Evolutionary conservation across 2,113 vertebrate species (phyloP).

Genomic region (Spea bombifrons): DNA sequence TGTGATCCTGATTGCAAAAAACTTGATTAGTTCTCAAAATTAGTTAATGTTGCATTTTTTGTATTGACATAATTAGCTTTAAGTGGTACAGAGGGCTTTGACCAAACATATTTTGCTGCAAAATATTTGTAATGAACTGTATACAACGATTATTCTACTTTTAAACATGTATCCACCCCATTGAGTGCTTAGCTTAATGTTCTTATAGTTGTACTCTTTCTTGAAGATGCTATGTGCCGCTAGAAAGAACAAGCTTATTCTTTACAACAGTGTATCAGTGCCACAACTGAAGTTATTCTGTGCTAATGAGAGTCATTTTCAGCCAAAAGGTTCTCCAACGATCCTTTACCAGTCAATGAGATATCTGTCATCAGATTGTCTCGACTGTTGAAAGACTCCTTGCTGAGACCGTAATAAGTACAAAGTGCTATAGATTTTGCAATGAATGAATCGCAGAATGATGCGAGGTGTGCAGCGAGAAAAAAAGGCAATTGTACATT

Average conservation of each 20-base stretch:
- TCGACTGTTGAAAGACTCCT: not conserved
- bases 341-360: not conserved
- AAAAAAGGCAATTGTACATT: not conserved
- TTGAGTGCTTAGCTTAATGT: too few relatives aligned
- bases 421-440: not conserved
- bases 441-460: not conserved
- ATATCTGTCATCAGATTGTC: not conserved
- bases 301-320: not conserved
- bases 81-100: too few relatives aligned
- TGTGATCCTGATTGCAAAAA: too few relatives aligned
- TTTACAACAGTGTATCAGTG: not conserved
- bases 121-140: too few relatives aligned
- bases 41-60: too few relatives aligned
- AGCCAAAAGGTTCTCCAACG: not conserved
- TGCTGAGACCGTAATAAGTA: constrained; percentile 1
- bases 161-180: too few relatives aligned
- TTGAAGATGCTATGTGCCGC: too few relatives aligned
- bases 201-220: too few relatives aligned
- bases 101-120: too few relatives aligned
- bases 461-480: not conserved
- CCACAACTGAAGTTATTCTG: not conserved
- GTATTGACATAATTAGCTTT: too few relatives aligned
- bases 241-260: not conserved
- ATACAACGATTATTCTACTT: too few relatives aligned
- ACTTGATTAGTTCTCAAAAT: too few relatives aligned